Base-by-base conservation (phyloP, 2,113 vertebrate genomes). In the Calyptommatus sinebrachiatus region DNA sequence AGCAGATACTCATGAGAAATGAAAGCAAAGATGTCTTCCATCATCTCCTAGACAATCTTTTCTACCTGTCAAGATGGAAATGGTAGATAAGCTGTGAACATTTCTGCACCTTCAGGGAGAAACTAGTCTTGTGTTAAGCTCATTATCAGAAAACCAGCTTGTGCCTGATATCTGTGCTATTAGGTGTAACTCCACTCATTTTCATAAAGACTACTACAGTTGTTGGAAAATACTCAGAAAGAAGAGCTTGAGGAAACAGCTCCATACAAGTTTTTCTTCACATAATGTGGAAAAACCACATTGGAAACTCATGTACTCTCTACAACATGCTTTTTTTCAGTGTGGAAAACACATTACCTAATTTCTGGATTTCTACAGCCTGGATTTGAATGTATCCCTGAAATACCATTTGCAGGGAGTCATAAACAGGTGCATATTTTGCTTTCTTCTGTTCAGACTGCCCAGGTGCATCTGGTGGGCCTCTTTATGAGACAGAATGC, bases 1-100 rank as follows among this genome's bases (percentile, higher is more conserved):
- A 57, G 12, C 68, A 82, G 69, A 53, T 41, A 63, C 6, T 79
- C 22, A 24, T 77, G 24, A 41, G 68, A 16, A 76, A 20, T 65
- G 45, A 80, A 85, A 87, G 76, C 57, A 7, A 1, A 1, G 48
- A 10, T 78, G 73, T 82, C 77, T 71, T 57, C 31, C 57, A 66
- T 70, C 31, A 0, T 67, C 80, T 74, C 66, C 22, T 80, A 63
- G 35, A 65, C 66, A 45, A 46, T 29, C 1, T 74, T 60, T 76
- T 85, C 79, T 74, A 9, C 68, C 45, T 65, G 21, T 60, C 16
- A 11, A 78, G 18, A 46, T 62, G 77, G 67, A 82, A 87, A 28
- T 0, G 24, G 28, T 14, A 22, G 20, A 72, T 20, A 61, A 48
- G 28, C 7, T 1, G 10, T 8, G 48, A 66, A 26, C 31, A 68